Conservation (phyloP, 2,888 invertebrate species). For the Mesorhabditis sp. region DNA sequence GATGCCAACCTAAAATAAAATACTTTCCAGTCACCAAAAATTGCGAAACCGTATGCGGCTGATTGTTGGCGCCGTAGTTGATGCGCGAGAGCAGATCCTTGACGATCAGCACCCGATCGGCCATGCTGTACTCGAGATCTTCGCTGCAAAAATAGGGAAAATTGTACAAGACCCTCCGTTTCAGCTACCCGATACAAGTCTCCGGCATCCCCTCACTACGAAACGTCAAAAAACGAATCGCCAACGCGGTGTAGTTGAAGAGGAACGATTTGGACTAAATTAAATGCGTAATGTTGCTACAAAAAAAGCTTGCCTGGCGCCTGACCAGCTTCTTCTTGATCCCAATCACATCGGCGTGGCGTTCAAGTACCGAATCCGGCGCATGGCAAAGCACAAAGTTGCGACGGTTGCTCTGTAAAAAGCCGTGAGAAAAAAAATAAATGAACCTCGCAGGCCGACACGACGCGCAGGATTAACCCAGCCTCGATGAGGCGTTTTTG, state of each 20-base stretch:
- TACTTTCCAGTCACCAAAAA: not conserved
- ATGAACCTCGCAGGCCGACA: not conserved
- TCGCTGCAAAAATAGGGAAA: not conserved
- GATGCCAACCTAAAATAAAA: conserved; percentile 2
- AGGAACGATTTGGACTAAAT: not conserved
- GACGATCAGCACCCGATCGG: conserved; percentile 1
- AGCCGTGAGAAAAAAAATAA: not conserved
- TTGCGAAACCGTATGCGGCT: too few species aligned
- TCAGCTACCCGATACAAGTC: not conserved
- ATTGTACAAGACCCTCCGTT: too few species aligned
- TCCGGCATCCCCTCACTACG: not conserved
- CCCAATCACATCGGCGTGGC: not conserved
- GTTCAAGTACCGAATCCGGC: not conserved
- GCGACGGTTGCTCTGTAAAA: not conserved
- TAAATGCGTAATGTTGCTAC: not conserved
- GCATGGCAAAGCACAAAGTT: not conserved
- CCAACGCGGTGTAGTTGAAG: not conserved
- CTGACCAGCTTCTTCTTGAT: not conserved
- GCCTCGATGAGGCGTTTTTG: not conserved
- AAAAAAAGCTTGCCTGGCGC: not conserved
- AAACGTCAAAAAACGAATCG: conserved; percentile 3
- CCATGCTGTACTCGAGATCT: not conserved
- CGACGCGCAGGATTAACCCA: not conserved
- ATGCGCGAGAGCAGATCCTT: not conserved
- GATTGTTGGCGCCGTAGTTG: not conserved